phyloP scores from a whole-genome alignment of 92 coral and sea anemone species.

The Paramuricea clavata region DNA sequence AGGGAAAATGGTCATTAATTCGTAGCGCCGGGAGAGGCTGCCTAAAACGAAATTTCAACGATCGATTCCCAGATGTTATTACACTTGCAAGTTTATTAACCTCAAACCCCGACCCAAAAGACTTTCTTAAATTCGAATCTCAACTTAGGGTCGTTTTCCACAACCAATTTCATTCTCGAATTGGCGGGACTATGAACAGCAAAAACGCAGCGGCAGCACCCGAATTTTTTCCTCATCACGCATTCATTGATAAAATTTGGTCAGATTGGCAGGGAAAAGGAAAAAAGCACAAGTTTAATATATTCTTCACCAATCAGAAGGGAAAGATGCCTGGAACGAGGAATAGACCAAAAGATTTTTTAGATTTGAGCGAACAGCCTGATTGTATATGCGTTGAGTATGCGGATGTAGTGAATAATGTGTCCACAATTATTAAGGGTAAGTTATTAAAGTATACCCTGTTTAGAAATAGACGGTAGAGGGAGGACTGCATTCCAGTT shows the following conservation, averaged over 20 bases:
- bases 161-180: slow-evolving; percentile 75
- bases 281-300: slow-evolving; percentile 28
- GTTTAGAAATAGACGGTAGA: too few relatives aligned
- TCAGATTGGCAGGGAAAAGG: slow-evolving; percentile 42
- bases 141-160: slow-evolving; percentile 4
- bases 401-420: not conserved
- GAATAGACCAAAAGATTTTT: not conserved
- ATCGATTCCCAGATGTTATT: slow-evolving; percentile 76
- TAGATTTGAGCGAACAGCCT: slow-evolving; percentile 30
- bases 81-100: slow-evolving; percentile 61
- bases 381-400: slow-evolving; percentile 31
- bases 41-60: slow-evolving; percentile 73
- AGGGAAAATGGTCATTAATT: slow-evolving; percentile 57
- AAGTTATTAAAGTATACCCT: not conserved
- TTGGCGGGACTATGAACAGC: slow-evolving; percentile 85
- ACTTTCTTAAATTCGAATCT: slow-evolving; percentile 34
- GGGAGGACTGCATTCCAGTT: too few relatives aligned
- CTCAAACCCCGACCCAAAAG: slow-evolving; percentile 43
- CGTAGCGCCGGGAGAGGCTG: slow-evolving; percentile 69
- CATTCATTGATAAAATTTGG: slow-evolving; percentile 79
- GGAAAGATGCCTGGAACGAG: slow-evolving; percentile 4
- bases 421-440: slow-evolving; percentile 3
- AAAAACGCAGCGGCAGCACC: slow-evolving; percentile 85
- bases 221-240: slow-evolving; percentile 91
- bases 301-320: not conserved